These are phyloP conservation scores for Chloroceryle amazona DNA, from an alignment of 2,797 vertebrate species.

Conservation along the genomic window DNA sequence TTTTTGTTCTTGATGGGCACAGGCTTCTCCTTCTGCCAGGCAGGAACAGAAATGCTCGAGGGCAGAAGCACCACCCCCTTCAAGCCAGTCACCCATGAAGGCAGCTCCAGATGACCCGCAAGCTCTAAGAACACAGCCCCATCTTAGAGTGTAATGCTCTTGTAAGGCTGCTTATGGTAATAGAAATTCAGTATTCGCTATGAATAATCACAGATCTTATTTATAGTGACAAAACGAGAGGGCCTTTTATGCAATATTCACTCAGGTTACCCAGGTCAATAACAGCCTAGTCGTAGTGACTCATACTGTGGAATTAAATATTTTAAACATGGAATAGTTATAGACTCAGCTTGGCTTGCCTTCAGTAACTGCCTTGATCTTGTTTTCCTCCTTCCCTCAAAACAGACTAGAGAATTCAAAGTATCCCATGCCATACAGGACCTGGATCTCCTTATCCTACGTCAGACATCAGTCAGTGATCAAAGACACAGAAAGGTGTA, in stretches of 20 bases:
- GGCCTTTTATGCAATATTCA: constrained; percentile 66
- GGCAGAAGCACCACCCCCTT: not conserved
- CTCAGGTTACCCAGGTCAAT: constrained; percentile 69
- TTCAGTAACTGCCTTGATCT: constrained; percentile 50
- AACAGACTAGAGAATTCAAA: constrained; percentile 15
- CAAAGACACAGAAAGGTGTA: constrained; percentile 11
- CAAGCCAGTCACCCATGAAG: not conserved
- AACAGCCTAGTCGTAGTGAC: constrained; percentile 58
- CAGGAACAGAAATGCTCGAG: not conserved
- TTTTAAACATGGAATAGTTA: constrained; percentile 59
- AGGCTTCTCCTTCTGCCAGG: not conserved
- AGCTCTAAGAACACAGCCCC: not conserved
- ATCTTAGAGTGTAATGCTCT: not conserved
- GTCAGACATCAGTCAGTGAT: not conserved
- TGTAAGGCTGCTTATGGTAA: constrained; percentile 44
- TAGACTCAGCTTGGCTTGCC: not conserved
- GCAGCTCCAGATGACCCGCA: not conserved
- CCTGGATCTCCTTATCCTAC: not conserved
- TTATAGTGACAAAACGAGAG: constrained; percentile 68
- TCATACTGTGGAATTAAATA: constrained; percentile 63
- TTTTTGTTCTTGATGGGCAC: not conserved
- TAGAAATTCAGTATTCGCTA: not conserved
- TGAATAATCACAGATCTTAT: constrained; percentile 69
- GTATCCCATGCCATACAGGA: not conserved
- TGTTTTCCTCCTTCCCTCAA: constrained; percentile 19